Evolutionary conservation across 2,888 invertebrate genomes (phyloP), one percentile per base, ranked within the genome.

Genomic region (Catocala nupta): DNA sequence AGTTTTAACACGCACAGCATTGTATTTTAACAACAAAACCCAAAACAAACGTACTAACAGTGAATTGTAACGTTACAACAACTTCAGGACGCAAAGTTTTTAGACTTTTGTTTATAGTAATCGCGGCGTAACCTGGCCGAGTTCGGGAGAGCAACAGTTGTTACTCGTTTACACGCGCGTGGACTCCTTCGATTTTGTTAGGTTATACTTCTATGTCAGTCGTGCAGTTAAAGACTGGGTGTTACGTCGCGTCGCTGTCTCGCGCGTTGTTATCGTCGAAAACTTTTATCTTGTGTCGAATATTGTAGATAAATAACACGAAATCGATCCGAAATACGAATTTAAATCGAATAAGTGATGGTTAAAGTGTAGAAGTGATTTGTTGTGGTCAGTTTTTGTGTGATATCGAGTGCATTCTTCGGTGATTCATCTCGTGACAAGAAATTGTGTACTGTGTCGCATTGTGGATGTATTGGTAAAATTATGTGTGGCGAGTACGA

Each of bases 351-450:
- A 75, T 77, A 80, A 82, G 85, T 87, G 87, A 68, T 80, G 80
- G 81, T 84, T 56, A 53, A 66, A 71, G 86, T 87, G 86, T 82
- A 68, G 62, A 66, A 81, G 87, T 88, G 85, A 73, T 82, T 84
- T 80, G 80, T 62, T 74, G 85, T 82, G 82, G 82, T 65, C 81
- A 81, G 78, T 85, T 82, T 81, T 67, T 64, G 79, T 83, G 89
- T 87, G 85, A 80, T 78, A 77, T 65, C 63, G 76, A 86, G 91
- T 92, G 91, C 90, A 91, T 92, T 91, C 90, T 89, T 88, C 70
- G 88, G 92, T 93, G 93, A 93, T 92, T 93, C 93, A 93, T 93
- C 92, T 92, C 86, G 72, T 74, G 85, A 88, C 89, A 89, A 92
- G 91, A 89, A 90, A 89, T 89, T 88, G 88, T 90, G 88, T 82